Conservation (phyloP, 2,888 invertebrate genomes). For the Allophyes oxyacanthae region DNA sequence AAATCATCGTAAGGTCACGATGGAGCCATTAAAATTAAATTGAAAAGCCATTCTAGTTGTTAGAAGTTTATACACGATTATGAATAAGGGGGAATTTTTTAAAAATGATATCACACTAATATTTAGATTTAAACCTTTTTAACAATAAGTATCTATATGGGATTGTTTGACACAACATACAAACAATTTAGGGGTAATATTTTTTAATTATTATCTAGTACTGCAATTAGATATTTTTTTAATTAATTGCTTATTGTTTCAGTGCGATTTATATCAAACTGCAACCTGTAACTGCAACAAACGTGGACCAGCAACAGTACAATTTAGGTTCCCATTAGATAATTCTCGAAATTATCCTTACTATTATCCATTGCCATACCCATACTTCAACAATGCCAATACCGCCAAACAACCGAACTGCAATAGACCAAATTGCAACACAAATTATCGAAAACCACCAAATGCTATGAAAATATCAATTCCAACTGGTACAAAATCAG, state of each 20-base stretch:
- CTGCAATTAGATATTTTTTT: too few relatives aligned
- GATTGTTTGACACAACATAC: too few relatives aligned
- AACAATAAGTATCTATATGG: too few relatives aligned
- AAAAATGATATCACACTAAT: too few relatives aligned
- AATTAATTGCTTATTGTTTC: conserved; percentile 31
- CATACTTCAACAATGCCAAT: conserved; percentile 20
- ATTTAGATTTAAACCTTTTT: too few relatives aligned
- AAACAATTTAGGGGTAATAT: too few relatives aligned
- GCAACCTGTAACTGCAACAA: conserved; percentile 20
- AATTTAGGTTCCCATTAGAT: conserved; percentile 29
- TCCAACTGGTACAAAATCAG: conserved; percentile 36
- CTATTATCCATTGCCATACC: conserved; percentile 26
- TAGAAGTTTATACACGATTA: too few relatives aligned
- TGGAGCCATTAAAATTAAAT: too few relatives aligned
- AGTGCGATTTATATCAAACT: conserved; percentile 44
- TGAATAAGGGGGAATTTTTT: too few relatives aligned
- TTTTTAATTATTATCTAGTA: too few relatives aligned
- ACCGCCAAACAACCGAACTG: conserved; percentile 11
- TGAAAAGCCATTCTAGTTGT: too few relatives aligned
- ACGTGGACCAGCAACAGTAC: conserved; percentile 16
- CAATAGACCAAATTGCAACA: conserved; percentile 21
- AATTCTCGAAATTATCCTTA: conserved; percentile 10
- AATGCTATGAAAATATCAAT: conserved; percentile 44
- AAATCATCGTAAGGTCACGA: too few relatives aligned
- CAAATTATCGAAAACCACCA: conserved; percentile 19